Evolutionary conservation across 2,797 vertebrate genomes (phyloP), one percentile per base, ranked within the genome.

Genomic region (Furcifer pardalis): DNA sequence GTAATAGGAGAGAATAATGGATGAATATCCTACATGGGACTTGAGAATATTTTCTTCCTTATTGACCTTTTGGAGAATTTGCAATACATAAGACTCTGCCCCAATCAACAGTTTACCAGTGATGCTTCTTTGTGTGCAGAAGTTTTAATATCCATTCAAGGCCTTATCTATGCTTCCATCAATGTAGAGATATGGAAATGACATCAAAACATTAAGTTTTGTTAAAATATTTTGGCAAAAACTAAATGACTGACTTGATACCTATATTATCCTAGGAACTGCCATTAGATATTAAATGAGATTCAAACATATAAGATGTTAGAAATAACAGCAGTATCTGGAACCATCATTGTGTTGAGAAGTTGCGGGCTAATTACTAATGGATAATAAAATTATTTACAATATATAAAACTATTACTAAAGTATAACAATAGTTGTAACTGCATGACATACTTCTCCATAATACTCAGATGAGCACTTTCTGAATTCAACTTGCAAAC

Each of bases 191-290:
- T 89, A 87, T 91, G 75, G 62, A 90, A 91, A 77, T 49, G 88
- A 84, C 2, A 59, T 74, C 74, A 49, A 87, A 87, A 35, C 85
- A 75, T 76, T 59, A 94, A 95, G 91, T 94, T 92, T 92, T 90
- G 85, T 79, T 71, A 46, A 82, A 85, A 65, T 91, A 13, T 59
- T 80, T 76, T 84, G 77, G 46, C 25, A 90, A 69, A 83, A 91
- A 89, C 84, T 60, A 84, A 52, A 66, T 3, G 83, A 71, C 68
- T 85, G 23, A 35, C 79, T 77, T 1, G 32, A 83, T 59, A 65
- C 32, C 86, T 89, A 60, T 17, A 79, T 68, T 44, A 73, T 77
- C 69, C 80, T 88, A 59, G 42, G n/a, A 71, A 72, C 25, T 91
- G 74, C 84, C 30, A 71, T 42, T 88, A 90, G 87, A 0, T 82